Base-by-base conservation (phyloP, 64 coral and sea anemone genomes). In the Astreopora myriophthalma region DNA sequence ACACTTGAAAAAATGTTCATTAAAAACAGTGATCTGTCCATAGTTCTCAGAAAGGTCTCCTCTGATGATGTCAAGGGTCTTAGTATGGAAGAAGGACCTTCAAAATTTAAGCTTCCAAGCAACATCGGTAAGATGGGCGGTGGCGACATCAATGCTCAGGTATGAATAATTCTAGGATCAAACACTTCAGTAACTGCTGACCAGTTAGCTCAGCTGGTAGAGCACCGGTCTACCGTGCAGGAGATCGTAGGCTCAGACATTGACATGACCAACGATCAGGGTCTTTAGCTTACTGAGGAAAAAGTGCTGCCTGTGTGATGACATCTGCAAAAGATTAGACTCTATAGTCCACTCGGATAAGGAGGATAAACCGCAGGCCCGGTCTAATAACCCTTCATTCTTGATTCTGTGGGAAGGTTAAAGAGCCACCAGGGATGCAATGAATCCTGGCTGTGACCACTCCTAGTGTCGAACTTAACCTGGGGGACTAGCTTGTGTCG, bases 61-160 rank as follows among this genome's bases (percentile, higher is more conserved):
- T 6, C 78, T 22, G 20, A 62, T 16, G 78, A 81, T 63, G 51
- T 62, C 32, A 81, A 81, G 32, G 52, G 78, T 12, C 78, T 81
- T 3, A 32, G 26, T 22, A 79, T 58, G 48, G 76, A 58, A 79
- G 76, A 79, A 57, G 46, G 76, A 79, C 48, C 76, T 16, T 31
- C 48, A 57, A 79, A 58, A 17, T 57, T 61, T 23, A 36, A 81
- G 30, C 20, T 81, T 3, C 78, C 78, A 9, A 22, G 51, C 6
- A 63, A 36, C 32, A 16, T 81, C 8, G 78, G 52, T 22, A 62
- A 36, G 19, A 61, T 81, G 20, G 78, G 78, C 23, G 14, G 30
- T 81, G 78, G 78, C 0, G 16, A 62, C 30, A 35, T 81, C 5
- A 81, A 81, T 36, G 78, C 78, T 32, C 58, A 81, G 78, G 78